These are phyloP conservation scores for Phalacrocorax carbo DNA, from an alignment of 2,113 vertebrate genomes.

Conservation along the genomic window DNA sequence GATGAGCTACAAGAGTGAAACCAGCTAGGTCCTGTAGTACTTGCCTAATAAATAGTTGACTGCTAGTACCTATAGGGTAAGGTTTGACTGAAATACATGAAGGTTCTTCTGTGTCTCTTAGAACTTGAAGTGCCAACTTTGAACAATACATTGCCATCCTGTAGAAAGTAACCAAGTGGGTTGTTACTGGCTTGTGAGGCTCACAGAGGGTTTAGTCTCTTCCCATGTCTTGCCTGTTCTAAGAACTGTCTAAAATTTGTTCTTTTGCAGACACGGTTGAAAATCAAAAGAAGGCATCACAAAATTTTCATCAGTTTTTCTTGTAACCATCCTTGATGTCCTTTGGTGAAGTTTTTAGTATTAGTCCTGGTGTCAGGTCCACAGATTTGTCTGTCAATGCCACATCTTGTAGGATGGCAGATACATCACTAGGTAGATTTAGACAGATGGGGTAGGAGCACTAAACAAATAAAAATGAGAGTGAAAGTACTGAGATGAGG, in stretches of 20 bases:
- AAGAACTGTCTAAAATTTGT: background rate
- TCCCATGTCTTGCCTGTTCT: background rate
- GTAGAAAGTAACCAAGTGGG: background rate
- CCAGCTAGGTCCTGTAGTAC: background rate
- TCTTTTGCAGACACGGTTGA: background rate
- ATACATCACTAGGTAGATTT: background rate
- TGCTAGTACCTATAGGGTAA: background rate
- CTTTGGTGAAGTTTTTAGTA: background rate
- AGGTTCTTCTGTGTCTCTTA: background rate
- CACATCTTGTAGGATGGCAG: background rate
- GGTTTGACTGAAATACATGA: background rate
- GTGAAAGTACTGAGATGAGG: background rate
- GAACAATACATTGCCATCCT: background rate
- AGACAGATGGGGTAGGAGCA: background rate
- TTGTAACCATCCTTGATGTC: background rate
- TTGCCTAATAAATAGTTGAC: background rate
- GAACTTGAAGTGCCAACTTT: background rate
- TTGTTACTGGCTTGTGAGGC: background rate
- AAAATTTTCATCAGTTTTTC: background rate
- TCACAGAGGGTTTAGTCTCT: background rate
- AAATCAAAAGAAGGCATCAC: background rate
- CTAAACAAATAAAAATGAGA: background rate
- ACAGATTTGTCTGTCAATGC: background rate
- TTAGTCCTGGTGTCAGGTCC: background rate
- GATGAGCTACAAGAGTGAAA: background rate